phyloP scores from a whole-genome alignment of 2,797 vertebrate species.

The Smutsia temminckii region DNA sequence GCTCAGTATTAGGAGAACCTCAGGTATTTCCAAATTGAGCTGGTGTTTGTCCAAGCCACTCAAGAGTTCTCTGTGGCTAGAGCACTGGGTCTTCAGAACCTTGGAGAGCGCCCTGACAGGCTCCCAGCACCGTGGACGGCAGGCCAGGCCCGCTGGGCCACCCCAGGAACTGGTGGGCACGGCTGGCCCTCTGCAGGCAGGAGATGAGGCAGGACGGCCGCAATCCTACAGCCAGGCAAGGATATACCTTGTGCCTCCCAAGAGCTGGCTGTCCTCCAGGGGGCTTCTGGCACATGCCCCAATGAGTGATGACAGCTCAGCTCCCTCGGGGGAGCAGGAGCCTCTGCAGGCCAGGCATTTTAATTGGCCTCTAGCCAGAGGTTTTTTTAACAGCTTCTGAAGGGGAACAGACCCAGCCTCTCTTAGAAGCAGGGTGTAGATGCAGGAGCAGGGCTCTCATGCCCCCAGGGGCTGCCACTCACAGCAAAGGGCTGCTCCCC shows the following conservation, averaged over 20 bases:
- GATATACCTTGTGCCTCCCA: constrained; percentile 77
- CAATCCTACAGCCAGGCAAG: constrained; percentile 81
- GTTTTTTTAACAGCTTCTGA: constrained; percentile 81
- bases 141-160: fast-evolving
- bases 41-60: fast-evolving
- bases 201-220: background rate
- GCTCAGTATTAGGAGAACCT: background rate
- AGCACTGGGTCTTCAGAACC: background rate
- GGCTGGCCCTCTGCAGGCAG: background rate
- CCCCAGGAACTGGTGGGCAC: background rate
- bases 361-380: constrained; percentile 86
- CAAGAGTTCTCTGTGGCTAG: background rate
- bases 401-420: constrained; percentile 73
- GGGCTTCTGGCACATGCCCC: constrained; percentile 87
- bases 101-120: constrained; percentile 68
- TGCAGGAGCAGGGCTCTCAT: background rate
- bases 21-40: background rate
- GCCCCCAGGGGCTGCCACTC: background rate
- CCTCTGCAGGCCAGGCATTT: constrained; percentile 84
- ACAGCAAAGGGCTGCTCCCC: background rate
- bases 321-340: constrained; percentile 87
- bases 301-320: constrained; percentile 89
- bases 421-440: constrained; percentile 59
- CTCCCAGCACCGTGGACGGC: background rate
- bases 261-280: constrained; percentile 81